These are phyloP conservation scores for Aricia agestis DNA, from an alignment of 1,140 invertebrate genomes.

Conservation along the genomic window DNA sequence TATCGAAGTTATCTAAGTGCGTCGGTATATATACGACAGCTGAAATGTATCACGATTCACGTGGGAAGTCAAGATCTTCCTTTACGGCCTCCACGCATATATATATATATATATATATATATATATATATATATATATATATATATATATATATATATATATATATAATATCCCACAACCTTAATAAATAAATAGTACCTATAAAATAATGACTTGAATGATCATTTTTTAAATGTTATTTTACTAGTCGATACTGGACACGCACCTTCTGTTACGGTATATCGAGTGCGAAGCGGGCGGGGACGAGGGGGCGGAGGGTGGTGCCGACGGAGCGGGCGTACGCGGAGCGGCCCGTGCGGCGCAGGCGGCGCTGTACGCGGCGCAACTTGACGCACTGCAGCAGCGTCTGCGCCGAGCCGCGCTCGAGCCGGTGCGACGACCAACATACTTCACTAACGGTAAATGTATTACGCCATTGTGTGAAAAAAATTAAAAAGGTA, in stretches of 20 bases:
- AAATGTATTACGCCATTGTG: conserved; percentile 10
- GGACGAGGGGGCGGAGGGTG: conserved; percentile 21
- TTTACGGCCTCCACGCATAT: no score
- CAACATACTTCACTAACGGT: conserved; percentile 59
- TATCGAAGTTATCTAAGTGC: no score
- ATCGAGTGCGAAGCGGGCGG: conserved; percentile 35
- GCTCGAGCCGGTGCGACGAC: conserved; percentile 30
- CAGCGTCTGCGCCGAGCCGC: conserved; percentile 40
- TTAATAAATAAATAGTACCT: no score
- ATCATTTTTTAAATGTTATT: neutral
- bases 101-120: no score
- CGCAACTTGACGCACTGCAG: conserved; percentile 76
- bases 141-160: no score
- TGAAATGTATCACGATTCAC: no score
- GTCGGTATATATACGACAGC: no score
- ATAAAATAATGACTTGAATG: neutral
- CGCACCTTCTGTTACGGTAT: conserved; percentile 64
- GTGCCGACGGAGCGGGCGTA: conserved; percentile 23
- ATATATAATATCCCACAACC: no score
- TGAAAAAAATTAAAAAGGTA: no score
- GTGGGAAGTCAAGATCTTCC: no score
- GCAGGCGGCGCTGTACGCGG: conserved; percentile 71
- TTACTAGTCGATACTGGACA: conserved; percentile 44
- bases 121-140: no score
- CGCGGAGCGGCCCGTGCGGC: conserved; percentile 32